Evolutionary conservation across 2,113 vertebrate species (phyloP), one percentile per base, ranked within the genome.

Genomic region (Cyprinus carpio): DNA sequence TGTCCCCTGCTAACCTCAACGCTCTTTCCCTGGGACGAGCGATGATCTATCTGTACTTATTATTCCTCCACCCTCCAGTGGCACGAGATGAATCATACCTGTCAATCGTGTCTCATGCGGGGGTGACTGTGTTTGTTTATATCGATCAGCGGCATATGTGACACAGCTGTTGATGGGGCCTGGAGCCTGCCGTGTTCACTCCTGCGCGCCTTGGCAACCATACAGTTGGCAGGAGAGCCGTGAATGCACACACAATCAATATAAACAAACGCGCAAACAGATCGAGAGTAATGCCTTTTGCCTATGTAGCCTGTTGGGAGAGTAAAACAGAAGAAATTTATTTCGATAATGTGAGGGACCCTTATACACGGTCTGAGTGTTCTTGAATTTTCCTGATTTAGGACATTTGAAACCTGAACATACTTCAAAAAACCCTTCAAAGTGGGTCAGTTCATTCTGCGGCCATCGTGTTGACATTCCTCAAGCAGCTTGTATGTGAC

Each of bases 61-160:
- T 93, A 93, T 93, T 90, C 90, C 86, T 81, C 54, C 84, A 88
- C 90, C 92, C 91, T 90, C 89, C 75, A 65, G 88, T 85, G 83
- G 88, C 77, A 86, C 86, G 23, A 91, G 91, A 92, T 94, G 93
- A 94, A 94, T 94, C 93, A 92, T 93, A 94, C 92, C 94, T 94
- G 93, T 94, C 94, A 94, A 92, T 93, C 91, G 83, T 76, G 82
- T 91, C 90, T 91, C 88, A 54, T 71, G 85, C 89, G 88, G 90
- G 83, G 86, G 90, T 88, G 89, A 85, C 92, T 90, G 89, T 94
- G 93, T 95, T 95, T 93, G 93, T 94, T 94, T 94, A 92, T 93
- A 95, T 94, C 90, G 93, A 94, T 93, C 92, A 79, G 87, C 89
- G 87, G 92, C 93, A 93, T 94, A 93, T 95, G 94, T 89, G 91